Base-by-base conservation (phyloP, 2,888 invertebrate genomes). In the Frankliniella intonsa region DNA sequence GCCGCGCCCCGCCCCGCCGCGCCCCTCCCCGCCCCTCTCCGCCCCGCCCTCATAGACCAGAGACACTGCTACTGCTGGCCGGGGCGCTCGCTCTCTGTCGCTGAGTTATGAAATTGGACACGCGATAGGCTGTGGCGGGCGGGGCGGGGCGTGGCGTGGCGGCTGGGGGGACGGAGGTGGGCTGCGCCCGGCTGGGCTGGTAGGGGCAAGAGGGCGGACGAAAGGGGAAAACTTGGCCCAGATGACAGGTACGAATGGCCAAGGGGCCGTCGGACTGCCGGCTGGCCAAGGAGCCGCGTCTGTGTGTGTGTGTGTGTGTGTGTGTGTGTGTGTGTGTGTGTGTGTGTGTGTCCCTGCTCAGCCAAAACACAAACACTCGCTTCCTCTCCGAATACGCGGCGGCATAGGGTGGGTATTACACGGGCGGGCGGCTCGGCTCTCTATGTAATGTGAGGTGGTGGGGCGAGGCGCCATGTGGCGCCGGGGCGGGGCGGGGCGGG, bases 51-150 rank as follows among this genome's bases (percentile, higher is more conserved):
- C 38, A 38, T 38, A 38, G 38, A 38, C 38, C 38, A 38, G 38
- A 38, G 38, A 38, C 38, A 38, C 38, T 38, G 38, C 38, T 38
- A 5, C 38, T 38, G 38, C 38, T 5, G 62, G 19, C 62, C n/a
- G 14, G 62, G 14, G 0, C 62, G 62, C 62, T 62, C 62, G 38
- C 38, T 38, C 38, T 38, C 38, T 38, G 38, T 38, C 12, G 69
- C 69, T 76, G 69, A 76, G 69, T 76, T 76, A 76, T 76, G 69
- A 76, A 76, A 76, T 25, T 22, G 69, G 69, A 76, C 69, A 76
- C 69, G 69, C 69, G 69, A 69, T 38, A 38, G 38, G 38, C 38
- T 38, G 5, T 5, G 38, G 38, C 38, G 38, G n/a, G 65, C n/a
- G 65, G n/a, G n/a, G 69, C 69, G 55, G 17, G 3, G 55, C 3